A percentile compares a stretch with the other conserved stretches of the same genome.
phyloP scores from a whole-genome alignment of 2,113 vertebrate genomes.

The Lophochroa leadbeateri region DNA sequence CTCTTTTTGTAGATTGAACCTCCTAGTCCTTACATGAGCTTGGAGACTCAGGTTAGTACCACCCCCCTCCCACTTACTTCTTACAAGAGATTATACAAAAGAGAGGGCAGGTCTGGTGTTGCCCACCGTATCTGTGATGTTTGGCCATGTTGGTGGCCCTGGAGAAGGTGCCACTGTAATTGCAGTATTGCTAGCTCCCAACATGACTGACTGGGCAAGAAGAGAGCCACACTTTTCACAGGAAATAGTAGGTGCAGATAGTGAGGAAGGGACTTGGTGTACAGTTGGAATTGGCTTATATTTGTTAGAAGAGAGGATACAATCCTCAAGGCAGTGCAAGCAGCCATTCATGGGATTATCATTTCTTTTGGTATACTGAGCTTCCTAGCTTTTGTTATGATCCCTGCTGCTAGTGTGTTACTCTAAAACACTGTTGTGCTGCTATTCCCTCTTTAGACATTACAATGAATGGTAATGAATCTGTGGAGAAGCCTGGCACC shows the following conservation, averaged over 20 bases:
- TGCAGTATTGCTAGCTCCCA: background rate
- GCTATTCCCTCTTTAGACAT: background rate
- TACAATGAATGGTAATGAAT: background rate
- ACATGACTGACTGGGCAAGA: background rate
- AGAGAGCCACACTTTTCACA: background rate
- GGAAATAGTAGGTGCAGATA: background rate
- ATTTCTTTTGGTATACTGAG: background rate
- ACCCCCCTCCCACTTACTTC: background rate
- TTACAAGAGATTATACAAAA: background rate
- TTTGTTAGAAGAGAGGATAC: background rate
- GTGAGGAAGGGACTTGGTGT: background rate
- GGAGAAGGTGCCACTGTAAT: background rate
- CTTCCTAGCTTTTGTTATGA: background rate
- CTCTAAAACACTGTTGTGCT: background rate
- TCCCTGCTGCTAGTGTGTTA: background rate
- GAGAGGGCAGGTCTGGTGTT: background rate
- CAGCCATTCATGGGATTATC: background rate
- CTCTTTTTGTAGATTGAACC: constrained; percentile 62
- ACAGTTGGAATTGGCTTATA: background rate
- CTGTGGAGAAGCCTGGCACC: background rate
- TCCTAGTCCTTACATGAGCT: constrained; percentile 59
- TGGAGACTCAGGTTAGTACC: constrained; percentile 69
- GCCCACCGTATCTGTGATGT: background rate
- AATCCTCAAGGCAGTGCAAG: background rate
- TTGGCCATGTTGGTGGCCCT: background rate